Evolutionary conservation across 2,888 invertebrate species (phyloP), one percentile per base, ranked within the genome.

Genomic region (Lochmaea crataegi): DNA sequence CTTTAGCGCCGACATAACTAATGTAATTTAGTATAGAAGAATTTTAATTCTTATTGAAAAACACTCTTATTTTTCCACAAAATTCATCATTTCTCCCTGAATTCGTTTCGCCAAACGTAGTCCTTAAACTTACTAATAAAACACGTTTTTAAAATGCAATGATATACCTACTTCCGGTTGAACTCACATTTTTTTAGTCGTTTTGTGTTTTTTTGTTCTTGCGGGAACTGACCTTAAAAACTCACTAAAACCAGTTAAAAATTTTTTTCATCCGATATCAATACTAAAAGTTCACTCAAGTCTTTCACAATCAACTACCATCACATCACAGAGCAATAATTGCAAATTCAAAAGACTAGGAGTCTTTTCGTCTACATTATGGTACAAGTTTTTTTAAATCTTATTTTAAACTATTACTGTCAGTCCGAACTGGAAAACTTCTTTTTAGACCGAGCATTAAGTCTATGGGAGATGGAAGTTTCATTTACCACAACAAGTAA

Each of bases 291-390:
- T 70, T 45, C 70, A 64, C 63, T 64, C 42, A 63, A 64, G 63
- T 69, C 56, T 57, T 53, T 76, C 76, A 68, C 75, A 73, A 70
- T 70, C 64, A 70, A 57, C 70, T 76, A 78, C 76, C 75, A 75
- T 78, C 78, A 78, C 78, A 78, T 72, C 78, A 76, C 78, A 78
- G 68, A 76, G 75, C 70, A 71, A 75, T 73, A 76, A 75, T 74
- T 74, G 70, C 70, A 70, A 70, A 75, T 71, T 73, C 71, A 73
- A 75, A 72, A 77, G 70, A 77, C 68, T 45, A 71, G 61, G 42
- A 60, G 67, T 67, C 70, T 64, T 70, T 32, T 65, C 65, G 64
- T 65, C 53, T 70, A 64, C 64, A 45, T 53, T 70, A 68, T 69
- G 18, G 32, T 70, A 70, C 64, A 64, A 53, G 69, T 22, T 60